Evolutionary conservation across 2,888 invertebrate species (phyloP), one percentile per base, ranked within the genome.

Genomic region (Brachyptera risi): DNA sequence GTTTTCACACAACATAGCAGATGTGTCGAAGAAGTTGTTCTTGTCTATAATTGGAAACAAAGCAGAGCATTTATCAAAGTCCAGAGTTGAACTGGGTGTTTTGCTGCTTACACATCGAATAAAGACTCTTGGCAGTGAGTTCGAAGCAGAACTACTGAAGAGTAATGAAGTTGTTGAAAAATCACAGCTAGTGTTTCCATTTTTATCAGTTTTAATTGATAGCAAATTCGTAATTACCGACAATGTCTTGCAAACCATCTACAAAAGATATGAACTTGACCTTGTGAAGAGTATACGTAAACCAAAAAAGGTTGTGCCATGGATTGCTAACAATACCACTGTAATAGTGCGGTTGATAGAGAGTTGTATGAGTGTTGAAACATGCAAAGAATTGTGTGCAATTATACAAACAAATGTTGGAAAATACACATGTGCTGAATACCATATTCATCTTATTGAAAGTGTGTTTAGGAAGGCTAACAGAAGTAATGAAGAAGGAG

Each of bases 221-320:
- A 2, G 37, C 80, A 0, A 82, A 82, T 11, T 78, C 83, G 0
- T 76, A 79, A 60, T 73, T 89, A 73, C 80, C 0, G 74, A 78
- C 37, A 73, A 78, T 23, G 74, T 85, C 24, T 71, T 87, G 2
- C 69, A 71, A 21, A 77, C 73, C 56, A 75, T 88, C 58, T 86
- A 80, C 68, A 75, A 79, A 47, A 78, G 81, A 68, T 84, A 85
- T 66, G 82, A 85, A 72, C 74, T 78, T 0, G 83, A 85, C 64
- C 81, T 90, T 35, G 72, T 77, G 56, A 84, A 84, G 72, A 77
- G 83, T 63, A 73, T 87, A 42, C 83, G 85, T 68, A 87, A 86
- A 69, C 87, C 87, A 0, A 84, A 85, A 64, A 87, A 87, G 74
- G 83, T 83, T 2, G 83, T 84, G 0, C 13, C 50, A 19, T 75